These are phyloP conservation scores for Ormyrus pomaceus DNA, from an alignment of 2,888 invertebrate genomes.

Conservation along the genomic window DNA sequence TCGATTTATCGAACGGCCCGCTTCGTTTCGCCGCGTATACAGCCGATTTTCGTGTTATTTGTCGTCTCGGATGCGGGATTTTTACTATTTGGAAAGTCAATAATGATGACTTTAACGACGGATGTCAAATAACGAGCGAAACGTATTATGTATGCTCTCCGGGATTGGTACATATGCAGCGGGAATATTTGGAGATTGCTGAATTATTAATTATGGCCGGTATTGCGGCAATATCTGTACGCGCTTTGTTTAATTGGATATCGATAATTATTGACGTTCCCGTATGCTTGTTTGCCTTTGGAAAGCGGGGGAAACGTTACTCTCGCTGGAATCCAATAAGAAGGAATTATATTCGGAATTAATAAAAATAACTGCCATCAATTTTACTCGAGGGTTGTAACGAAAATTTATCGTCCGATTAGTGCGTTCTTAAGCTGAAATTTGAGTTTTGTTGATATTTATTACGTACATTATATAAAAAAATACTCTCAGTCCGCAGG, in stretches of 20 bases:
- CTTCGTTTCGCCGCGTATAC: not conserved
- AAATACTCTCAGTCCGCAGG: too few species aligned
- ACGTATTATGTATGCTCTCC: not conserved
- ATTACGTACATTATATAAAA: too few species aligned
- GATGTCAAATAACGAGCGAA: not conserved
- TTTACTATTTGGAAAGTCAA: not conserved
- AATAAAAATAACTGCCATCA: too few species aligned
- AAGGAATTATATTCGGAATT: too few species aligned
- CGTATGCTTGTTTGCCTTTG: not conserved
- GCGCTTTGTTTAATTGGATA: slow-evolving; percentile 25
- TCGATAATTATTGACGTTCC: slow-evolving; percentile 33
- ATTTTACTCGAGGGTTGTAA: too few species aligned
- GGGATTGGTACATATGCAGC: not conserved
- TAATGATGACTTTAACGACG: not conserved
- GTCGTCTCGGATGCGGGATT: not conserved
- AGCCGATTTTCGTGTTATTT: not conserved
- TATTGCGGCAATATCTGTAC: not conserved
- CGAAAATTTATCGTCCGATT: too few species aligned
- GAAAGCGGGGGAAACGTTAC: too few species aligned
- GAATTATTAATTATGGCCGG: slow-evolving; percentile 39
- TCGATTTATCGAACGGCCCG: too few species aligned
- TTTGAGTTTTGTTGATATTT: too few species aligned
- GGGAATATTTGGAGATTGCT: not conserved
- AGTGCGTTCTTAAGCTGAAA: too few species aligned
- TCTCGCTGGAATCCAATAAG: too few species aligned